Evolutionary conservation across 2,113 vertebrate genomes (phyloP).

Genomic region (Cryptomyrus ogoouensis): DNA sequence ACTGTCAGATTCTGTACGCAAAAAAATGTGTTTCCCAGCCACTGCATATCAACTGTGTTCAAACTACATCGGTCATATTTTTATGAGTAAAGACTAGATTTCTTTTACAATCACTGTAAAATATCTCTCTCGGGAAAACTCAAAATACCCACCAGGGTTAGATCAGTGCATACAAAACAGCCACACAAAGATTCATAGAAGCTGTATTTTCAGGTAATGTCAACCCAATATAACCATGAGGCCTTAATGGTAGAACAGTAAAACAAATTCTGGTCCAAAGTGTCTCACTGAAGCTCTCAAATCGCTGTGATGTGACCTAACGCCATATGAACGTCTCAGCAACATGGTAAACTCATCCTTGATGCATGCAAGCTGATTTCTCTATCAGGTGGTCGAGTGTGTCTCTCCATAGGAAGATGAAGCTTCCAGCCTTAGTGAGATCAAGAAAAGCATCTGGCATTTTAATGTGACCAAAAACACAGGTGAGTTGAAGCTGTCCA

Average conservation of each 20-base stretch:
- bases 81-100: neutral
- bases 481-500: neutral
- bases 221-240: neutral
- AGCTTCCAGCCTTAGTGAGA: neutral
- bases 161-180: neutral
- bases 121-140: neutral
- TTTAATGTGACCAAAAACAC: neutral
- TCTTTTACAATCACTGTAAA: neutral
- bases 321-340: neutral
- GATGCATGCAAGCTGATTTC: neutral
- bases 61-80: neutral
- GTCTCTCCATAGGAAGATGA: neutral
- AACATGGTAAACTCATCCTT: neutral
- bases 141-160: neutral
- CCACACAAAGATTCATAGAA: neutral
- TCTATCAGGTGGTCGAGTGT: neutral
- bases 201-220: neutral
- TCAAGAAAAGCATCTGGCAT: neutral
- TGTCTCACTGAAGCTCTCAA: neutral
- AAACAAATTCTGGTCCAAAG: neutral
- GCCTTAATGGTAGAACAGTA: neutral
- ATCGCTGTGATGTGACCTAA: neutral
- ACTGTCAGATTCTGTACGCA: neutral
- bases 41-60: neutral
- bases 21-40: neutral